Evolutionary conservation across 1,140 invertebrate genomes (phyloP).

Genomic region (Hormaphis cornu): DNA sequence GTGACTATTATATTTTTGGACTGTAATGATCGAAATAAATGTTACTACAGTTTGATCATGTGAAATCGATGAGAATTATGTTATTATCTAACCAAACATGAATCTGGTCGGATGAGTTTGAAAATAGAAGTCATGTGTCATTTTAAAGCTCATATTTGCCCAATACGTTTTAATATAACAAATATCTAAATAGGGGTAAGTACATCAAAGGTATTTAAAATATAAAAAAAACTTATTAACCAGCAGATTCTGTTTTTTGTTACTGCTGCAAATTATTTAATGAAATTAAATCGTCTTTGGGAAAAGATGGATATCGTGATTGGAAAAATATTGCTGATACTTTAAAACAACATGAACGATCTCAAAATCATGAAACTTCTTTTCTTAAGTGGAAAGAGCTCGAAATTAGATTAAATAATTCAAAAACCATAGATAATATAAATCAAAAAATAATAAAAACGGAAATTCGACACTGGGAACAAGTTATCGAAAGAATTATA

Average conservation of each 20-base stretch:
- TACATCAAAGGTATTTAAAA: too few species aligned
- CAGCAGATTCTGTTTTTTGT: background rate
- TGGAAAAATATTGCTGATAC: background rate
- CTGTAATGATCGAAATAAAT: too few species aligned
- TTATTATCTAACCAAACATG: too few species aligned
- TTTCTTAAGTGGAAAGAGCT: background rate
- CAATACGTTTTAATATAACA: too few species aligned
- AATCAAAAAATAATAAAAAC: conserved; percentile 3
- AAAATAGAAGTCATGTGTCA: too few species aligned
- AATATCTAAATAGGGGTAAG: too few species aligned
- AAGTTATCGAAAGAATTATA: background rate
- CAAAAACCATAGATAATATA: background rate
- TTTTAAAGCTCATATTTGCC: too few species aligned
- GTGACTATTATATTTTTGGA: too few species aligned
- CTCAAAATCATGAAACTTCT: background rate
- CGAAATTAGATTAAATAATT: background rate
- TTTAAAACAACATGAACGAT: conserved; percentile 2
- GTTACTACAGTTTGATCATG: too few species aligned
- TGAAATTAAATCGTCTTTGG: background rate
- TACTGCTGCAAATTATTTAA: background rate
- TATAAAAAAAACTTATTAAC: too few species aligned
- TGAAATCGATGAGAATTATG: too few species aligned
- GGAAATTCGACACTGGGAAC: background rate
- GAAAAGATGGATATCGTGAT: conserved; percentile 1
- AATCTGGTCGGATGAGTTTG: too few species aligned